Evolutionary conservation across 2,113 vertebrate species (phyloP), one percentile per base, ranked within the genome.

Genomic region (Helogale parvula): DNA sequence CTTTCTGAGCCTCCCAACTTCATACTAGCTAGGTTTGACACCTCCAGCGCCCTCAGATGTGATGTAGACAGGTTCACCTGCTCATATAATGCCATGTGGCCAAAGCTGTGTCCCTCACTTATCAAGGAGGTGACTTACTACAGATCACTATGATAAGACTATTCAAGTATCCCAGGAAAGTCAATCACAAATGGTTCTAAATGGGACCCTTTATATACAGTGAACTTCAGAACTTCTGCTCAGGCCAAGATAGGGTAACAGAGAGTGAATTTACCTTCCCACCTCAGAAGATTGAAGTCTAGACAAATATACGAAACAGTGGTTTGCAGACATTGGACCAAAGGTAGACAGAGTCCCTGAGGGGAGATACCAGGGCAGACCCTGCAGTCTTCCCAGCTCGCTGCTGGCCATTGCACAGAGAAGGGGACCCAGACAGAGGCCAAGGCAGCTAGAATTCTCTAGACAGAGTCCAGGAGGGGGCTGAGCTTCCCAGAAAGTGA

Each of bases 81-180:
- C 81, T 98, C 97, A 52, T 5, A 92, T 90, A 94, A 15, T 0
- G 3, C 76, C 0, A 0, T 45, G 83, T 96, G 84, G 87, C 95
- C 88, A 96, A 97, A 80, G 50, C 92, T 50, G 69, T 79, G 69
- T 69, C 38, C 71, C 5, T 8, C 96, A 84, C 82, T 93, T 98
- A 65, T 68, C 57, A 96, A 83, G 35, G 3, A 25, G 50, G 93
- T 84, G 80, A 92, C 85, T 86, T 69, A 96, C 90, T 92, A n/a
- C 63, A 41, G 7, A 94, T 86, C 93, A 87, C 96, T 60, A 27
- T 66, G 54, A 85, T 4, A 10, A 27, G 25, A 25, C 41, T 80
- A 33, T 57, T 63, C 41, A 25, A n/a, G 7, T 65, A 27, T n/a
- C 80, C 85, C 16, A 45, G 52, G 41, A 29, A 76, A 77, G 54